These are phyloP conservation scores for Cottoperca gobio DNA, from an alignment of 2,797 vertebrate species.

Conservation along the genomic window DNA sequence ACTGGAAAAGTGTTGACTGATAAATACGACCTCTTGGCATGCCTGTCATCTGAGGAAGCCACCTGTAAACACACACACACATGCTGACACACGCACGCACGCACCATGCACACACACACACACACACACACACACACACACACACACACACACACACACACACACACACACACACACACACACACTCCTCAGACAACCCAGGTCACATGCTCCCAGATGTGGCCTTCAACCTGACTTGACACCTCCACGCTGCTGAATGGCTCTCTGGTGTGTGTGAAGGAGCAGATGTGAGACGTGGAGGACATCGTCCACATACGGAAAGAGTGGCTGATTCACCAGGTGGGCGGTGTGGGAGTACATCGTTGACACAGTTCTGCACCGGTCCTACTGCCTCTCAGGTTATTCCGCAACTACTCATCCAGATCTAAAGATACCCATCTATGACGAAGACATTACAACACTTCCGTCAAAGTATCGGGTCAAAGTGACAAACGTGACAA, in stretches of 20 bases:
- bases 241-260: conserved; percentile 14
- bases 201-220: conserved; percentile 68
- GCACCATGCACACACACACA: conserved; percentile 33
- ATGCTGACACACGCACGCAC: no score
- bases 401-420: conserved; percentile 42
- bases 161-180: conserved; percentile 32
- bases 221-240: conserved; percentile 55
- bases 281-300: conserved; percentile 61
- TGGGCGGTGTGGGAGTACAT: conserved; percentile 26
- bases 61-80: conserved; percentile 51
- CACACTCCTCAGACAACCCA: conserved; percentile 17
- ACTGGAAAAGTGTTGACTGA: conserved; percentile 69
- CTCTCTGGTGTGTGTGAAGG: conserved; percentile 52
- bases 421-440: conserved; percentile 39
- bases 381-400: conserved; percentile 22
- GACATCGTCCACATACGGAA: conserved; percentile 63
- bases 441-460: conserved; percentile 38
- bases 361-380: conserved; percentile 46
- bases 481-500: conserved; percentile 26
- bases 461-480: conserved; percentile 5
- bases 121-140: conserved; percentile 33
- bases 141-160: conserved; percentile 34
- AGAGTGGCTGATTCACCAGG: conserved; percentile 55
- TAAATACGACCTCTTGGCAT: conserved; percentile 64
- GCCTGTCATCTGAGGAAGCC: conserved; percentile 58